These are phyloP conservation scores for Lindbergichthys nudifrons DNA, from an alignment of 2,797 vertebrate genomes.

Conservation along the genomic window DNA sequence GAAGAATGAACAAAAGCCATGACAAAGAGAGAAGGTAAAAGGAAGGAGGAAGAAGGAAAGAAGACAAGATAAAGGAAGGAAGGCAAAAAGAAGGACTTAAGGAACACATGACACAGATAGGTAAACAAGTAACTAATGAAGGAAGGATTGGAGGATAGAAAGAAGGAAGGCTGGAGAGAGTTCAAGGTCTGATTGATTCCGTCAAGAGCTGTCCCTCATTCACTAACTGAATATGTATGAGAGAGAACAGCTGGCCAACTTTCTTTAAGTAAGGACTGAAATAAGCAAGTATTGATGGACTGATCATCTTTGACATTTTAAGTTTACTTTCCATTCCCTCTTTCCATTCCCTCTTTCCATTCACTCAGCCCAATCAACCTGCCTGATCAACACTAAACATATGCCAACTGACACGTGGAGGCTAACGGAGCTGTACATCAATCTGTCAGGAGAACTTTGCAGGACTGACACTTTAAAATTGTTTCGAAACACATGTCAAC, in stretches of 20 bases:
- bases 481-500: conserved; percentile 32
- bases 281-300: neutral
- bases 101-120: too few relatives aligned
- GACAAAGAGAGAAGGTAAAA: neutral
- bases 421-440: conserved; percentile 28
- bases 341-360: neutral
- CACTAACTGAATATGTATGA: neutral
- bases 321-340: neutral
- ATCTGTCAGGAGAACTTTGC: conserved; percentile 25
- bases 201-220: conserved; percentile 8
- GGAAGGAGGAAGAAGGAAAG: too few relatives aligned
- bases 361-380: conserved; percentile 15
- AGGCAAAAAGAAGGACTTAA: too few relatives aligned
- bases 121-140: too few relatives aligned
- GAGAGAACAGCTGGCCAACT: neutral
- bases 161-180: conserved; percentile 1
- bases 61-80: too few relatives aligned
- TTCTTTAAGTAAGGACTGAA: neutral
- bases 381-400: conserved; percentile 8
- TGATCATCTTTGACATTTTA: neutral
- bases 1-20: neutral
- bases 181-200: conserved; percentile 23
- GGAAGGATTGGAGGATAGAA: too few relatives aligned
- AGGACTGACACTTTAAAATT: conserved; percentile 42
- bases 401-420: conserved; percentile 26